phyloP scores from a whole-genome alignment of 2,888 invertebrate species.

The Idaea biselata region DNA sequence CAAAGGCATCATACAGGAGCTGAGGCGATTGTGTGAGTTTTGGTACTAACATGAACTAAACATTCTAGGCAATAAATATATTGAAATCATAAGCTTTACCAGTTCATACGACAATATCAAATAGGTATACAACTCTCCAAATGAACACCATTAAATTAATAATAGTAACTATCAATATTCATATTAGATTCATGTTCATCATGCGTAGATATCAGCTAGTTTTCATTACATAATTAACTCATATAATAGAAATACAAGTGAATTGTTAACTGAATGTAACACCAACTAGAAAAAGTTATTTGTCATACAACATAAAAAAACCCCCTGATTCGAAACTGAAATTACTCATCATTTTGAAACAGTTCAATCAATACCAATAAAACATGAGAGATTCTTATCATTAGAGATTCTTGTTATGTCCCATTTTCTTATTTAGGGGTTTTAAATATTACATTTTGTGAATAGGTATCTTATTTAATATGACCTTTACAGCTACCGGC shows the following conservation, averaged over 20 bases:
- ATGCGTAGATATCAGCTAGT: not conserved
- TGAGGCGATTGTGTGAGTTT: constrained; percentile 41
- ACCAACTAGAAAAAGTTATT: not conserved
- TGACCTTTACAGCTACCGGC: too few species aligned
- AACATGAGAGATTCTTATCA: too few species aligned
- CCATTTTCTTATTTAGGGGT: too few species aligned
- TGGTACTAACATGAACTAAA: constrained; percentile 31
- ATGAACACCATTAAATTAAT: constrained; percentile 5
- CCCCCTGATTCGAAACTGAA: not conserved
- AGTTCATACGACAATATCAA: constrained; percentile 8
- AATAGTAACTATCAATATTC: not conserved
- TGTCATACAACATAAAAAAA: not conserved
- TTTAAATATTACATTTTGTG: too few species aligned
- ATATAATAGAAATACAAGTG: not conserved
- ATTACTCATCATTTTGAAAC: not conserved
- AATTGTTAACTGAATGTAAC: not conserved
- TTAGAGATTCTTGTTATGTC: too few species aligned
- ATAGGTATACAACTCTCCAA: not conserved
- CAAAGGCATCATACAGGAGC: constrained; percentile 33
- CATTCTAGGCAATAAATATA: constrained; percentile 13
- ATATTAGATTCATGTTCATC: not conserved
- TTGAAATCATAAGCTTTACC: constrained; percentile 7
- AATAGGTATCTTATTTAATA: too few species aligned
- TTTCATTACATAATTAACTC: not conserved
- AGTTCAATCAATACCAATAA: not conserved